Base-by-base conservation (phyloP, 2,113 vertebrate species). In the Psephotus haematonotus region DNA sequence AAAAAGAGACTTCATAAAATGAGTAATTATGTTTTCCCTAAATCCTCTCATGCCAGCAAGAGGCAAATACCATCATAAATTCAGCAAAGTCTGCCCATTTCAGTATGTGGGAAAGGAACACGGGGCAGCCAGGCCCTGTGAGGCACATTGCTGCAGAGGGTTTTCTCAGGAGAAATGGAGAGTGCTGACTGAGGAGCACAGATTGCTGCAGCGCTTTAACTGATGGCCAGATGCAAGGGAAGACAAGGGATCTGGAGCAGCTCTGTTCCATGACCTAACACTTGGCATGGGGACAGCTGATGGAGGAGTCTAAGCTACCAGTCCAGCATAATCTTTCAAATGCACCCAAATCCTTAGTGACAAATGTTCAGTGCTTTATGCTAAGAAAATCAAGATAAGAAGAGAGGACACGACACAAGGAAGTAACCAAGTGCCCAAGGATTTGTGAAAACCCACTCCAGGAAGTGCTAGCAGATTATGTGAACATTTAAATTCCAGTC, bases 1-100 rank as follows among this genome's bases (percentile, higher is more conserved):
- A 78, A 82, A 75, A 75, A 92, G 62, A 64, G 62, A 88, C 86
- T 88, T 95, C 80, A 88, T 93, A 94, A 93, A 94, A 94, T 67
- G 86, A 95, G 83, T 43, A 91, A 94, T 86, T 82, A 79, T 47
- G 62, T 95, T 96, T 96, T 92, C 69, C 60, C 83, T 59, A 82
- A 75, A 92, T 46, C 44, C 74, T 87, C 77, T 87, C 88, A 57
- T 39, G 80, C 86, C 77, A 92, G 65, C 62, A 62, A 90, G 81
- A 92, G 62, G 72, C 86, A 91, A 33, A 85, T 7, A 64, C 10
- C 75, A 50, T 8, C 60, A 52, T 62, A 75, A 94, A 91, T 75
- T 65, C 86, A 87, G 86, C 24, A 4, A 77, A 57, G 74, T 43
- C 57, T 87, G 77, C 83, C 69, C 22, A 5, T 75, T 79, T 41